These are phyloP conservation scores for Synanthedon tipuliformis DNA, from an alignment of 2,888 invertebrate genomes.

Conservation along the genomic window DNA sequence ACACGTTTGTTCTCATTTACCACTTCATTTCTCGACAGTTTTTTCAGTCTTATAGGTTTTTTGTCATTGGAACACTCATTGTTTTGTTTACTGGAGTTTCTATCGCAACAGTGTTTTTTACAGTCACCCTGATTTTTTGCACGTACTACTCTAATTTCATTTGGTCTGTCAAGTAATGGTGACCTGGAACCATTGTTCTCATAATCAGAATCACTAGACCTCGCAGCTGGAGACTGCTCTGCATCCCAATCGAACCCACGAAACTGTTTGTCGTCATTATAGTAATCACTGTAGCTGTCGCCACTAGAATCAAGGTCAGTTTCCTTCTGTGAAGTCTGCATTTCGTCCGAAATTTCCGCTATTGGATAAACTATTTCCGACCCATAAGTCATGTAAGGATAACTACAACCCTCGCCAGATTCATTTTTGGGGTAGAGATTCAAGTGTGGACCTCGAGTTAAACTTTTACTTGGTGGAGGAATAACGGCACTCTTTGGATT, in stretches of 20 bases:
- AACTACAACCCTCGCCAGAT: slow-evolving; percentile 79
- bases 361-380: slow-evolving; percentile 87
- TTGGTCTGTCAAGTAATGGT: slow-evolving; percentile 71
- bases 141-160: slow-evolving; percentile 54
- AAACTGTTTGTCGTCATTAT: slow-evolving; percentile 71
- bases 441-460: slow-evolving; percentile 77
- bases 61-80: slow-evolving; percentile 44
- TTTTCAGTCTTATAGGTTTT: slow-evolving; percentile 61
- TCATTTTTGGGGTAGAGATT: slow-evolving; percentile 75
- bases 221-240: slow-evolving; percentile 50
- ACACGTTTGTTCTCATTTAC: slow-evolving; percentile 31
- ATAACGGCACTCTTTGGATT: slow-evolving; percentile 74
- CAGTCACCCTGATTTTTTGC: slow-evolving; percentile 43
- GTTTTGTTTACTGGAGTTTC: slow-evolving; percentile 33
- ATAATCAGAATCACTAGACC: slow-evolving; percentile 74
- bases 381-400: slow-evolving; percentile 76
- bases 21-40: slow-evolving; percentile 37
- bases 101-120: slow-evolving; percentile 50
- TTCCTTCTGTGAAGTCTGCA: slow-evolving; percentile 75
- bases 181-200: slow-evolving; percentile 79
- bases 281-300: slow-evolving; percentile 70
- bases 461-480: slow-evolving; percentile 77
- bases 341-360: slow-evolving; percentile 86
- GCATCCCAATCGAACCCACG: slow-evolving; percentile 64
- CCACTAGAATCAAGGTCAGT: slow-evolving; percentile 72